phyloP scores from a whole-genome alignment of 1,140 invertebrate species.

The Papilio helenus region DNA sequence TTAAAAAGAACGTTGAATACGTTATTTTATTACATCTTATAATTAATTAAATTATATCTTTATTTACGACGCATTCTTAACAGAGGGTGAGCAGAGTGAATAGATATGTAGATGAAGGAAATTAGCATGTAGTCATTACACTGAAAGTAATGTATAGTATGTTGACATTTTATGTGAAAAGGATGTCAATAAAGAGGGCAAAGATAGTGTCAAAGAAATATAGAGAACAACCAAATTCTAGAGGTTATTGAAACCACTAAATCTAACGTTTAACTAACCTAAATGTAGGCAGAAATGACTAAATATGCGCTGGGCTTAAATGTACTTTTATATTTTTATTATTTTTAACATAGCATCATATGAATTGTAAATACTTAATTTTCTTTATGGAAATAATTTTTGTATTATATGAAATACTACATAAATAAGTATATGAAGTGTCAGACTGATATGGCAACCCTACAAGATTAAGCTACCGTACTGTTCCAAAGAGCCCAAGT shows the following conservation, averaged over 20 bases:
- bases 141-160: constrained; percentile 16
- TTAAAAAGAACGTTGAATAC: background rate
- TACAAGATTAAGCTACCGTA: constrained; percentile 34
- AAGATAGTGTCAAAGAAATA: background rate
- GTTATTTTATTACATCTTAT: background rate
- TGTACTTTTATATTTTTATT: no score
- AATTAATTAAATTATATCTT: background rate
- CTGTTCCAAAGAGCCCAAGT: constrained; percentile 32
- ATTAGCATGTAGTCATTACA: constrained; percentile 12
- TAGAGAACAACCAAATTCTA: background rate
- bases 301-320: no score
- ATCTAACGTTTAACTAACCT: no score
- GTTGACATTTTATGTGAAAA: constrained; percentile 17
- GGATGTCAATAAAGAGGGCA: constrained; percentile 18
- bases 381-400: no score
- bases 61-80: constrained; percentile 32
- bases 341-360: no score
- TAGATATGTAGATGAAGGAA: constrained; percentile 32
- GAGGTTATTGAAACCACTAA: background rate
- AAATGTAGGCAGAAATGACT: no score
- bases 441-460: constrained; percentile 30
- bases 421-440: background rate
- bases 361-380: no score
- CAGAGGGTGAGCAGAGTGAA: constrained; percentile 34
- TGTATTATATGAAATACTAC: no score